A percentile compares a stretch with the other conserved stretches of the same genome.
These are phyloP conservation scores for Tachycineta bicolor DNA, from an alignment of 2,113 vertebrate species.

Conservation along the genomic window DNA sequence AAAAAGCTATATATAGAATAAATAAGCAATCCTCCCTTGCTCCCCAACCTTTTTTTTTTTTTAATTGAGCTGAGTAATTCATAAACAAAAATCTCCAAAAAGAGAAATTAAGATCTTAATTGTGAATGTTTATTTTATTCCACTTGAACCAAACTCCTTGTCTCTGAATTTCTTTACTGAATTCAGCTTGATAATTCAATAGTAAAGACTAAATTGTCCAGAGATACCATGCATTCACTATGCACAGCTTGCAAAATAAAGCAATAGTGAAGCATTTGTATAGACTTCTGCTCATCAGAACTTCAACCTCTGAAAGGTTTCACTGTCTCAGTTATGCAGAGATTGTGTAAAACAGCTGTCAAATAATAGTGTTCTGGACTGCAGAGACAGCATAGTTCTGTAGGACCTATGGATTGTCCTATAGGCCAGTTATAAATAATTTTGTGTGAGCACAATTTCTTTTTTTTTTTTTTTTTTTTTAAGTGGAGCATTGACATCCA, in stretches of 20 bases:
- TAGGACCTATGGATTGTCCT: neutral
- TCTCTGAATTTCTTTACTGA: neutral
- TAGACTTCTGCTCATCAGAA: neutral
- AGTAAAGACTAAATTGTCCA: neutral
- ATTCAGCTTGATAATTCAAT: neutral
- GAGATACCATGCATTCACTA: neutral
- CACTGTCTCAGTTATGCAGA: neutral
- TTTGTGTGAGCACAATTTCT: neutral
- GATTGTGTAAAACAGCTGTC: neutral
- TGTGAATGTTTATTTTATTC: neutral
- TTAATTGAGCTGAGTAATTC: neutral
- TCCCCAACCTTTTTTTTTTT: neutral
- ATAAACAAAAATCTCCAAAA: neutral
- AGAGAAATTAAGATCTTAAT: neutral
- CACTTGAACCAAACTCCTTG: neutral
- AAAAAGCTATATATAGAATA: neutral
- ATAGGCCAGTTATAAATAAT: neutral
- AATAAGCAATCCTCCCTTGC: neutral
- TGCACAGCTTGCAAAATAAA: neutral
- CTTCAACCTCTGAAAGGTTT: neutral
- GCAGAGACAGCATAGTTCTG: neutral
- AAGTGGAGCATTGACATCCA: neutral
- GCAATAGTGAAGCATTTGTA: neutral
- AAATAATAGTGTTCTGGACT: neutral
- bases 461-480: neutral